Conservation (phyloP, 53 echinoderm and acorn worm species). For the Holothuria leucospilota region DNA sequence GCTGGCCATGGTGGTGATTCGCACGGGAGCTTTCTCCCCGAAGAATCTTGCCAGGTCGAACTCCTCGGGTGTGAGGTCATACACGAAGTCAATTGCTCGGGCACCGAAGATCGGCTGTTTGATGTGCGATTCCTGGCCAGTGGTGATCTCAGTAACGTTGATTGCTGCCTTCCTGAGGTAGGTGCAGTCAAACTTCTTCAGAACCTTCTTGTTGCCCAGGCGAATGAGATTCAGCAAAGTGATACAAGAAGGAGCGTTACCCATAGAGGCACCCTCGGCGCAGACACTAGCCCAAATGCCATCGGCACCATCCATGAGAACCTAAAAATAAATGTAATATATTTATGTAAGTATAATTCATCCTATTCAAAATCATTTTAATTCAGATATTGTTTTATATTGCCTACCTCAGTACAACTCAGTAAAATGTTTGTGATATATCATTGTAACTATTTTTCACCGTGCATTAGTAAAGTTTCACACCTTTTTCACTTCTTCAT, state of each 20-base stretch:
- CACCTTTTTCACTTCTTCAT: too few relatives aligned
- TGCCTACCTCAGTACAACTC: too few relatives aligned
- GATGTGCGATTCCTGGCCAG: slow-evolving; percentile 51
- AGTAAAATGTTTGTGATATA: too few relatives aligned
- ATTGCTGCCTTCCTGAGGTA: slow-evolving; percentile 72
- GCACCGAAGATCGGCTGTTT: slow-evolving; percentile 72
- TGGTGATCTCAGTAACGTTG: slow-evolving; percentile 70
- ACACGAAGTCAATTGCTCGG: slow-evolving; percentile 64
- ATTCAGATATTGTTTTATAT: too few relatives aligned
- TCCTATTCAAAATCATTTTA: too few relatives aligned
- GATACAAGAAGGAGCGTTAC: slow-evolving; percentile 61
- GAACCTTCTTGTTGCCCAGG: slow-evolving; percentile 65
- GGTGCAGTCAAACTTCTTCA: slow-evolving; percentile 63
- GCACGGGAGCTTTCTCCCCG: slow-evolving; percentile 57
- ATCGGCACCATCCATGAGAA: slow-evolving; percentile 47
- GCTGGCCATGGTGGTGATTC: slow-evolving; percentile 64
- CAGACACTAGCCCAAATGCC: slow-evolving; percentile 65
- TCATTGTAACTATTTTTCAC: too few relatives aligned
- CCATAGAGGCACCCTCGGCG: slow-evolving; percentile 66
- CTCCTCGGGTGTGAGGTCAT: slow-evolving; percentile 48
- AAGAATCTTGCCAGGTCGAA: slow-evolving; percentile 72
- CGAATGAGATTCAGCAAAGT: slow-evolving; percentile 67
- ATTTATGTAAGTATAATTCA: too few relatives aligned
- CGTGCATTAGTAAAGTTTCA: too few relatives aligned
- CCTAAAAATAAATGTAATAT: neutral